A percentile compares a stretch with the other conserved stretches of the same genome.
phyloP scores from a whole-genome alignment of 2,888 invertebrate species.

The Drosophila hamatofila region DNA sequence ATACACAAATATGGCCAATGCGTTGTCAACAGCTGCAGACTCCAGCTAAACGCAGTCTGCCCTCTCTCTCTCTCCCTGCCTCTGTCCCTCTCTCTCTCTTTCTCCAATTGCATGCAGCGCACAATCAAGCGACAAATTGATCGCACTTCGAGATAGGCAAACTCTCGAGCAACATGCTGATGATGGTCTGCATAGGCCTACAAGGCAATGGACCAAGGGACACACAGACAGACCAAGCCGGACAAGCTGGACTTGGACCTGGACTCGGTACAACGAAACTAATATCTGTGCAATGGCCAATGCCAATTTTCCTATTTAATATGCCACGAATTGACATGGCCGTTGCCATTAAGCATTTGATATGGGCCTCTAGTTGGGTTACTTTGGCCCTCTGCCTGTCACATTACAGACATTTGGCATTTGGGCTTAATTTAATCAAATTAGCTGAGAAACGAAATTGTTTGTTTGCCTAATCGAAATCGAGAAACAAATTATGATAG shows the following conservation, averaged over 20 bases:
- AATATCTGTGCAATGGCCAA: slow-evolving; percentile 78
- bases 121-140: slow-evolving; percentile 81
- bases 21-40: slow-evolving; percentile 66
- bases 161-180: slow-evolving; percentile 30
- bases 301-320: slow-evolving; percentile 82
- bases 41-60: slow-evolving; percentile 31
- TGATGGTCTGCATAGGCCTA: slow-evolving; percentile 53
- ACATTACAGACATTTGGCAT: slow-evolving; percentile 59
- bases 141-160: slow-evolving; percentile 68
- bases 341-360: slow-evolving; percentile 76
- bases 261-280: slow-evolving; percentile 51
- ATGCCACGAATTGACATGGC: slow-evolving; percentile 81
- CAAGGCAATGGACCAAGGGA: slow-evolving; percentile 32
- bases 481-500: slow-evolving; percentile 67
- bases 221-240: slow-evolving; percentile 3
- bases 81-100: background rate
- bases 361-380: slow-evolving; percentile 47
- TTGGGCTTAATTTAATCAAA: slow-evolving; percentile 75
- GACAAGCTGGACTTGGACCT: background rate
- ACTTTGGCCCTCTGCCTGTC: slow-evolving; percentile 33
- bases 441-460: slow-evolving; percentile 72
- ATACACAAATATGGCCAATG: slow-evolving; percentile 78
- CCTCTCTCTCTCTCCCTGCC: background rate
- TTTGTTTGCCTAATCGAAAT: slow-evolving; percentile 67
- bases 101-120: slow-evolving; percentile 34